Base-by-base conservation (phyloP, 1,140 invertebrate genomes). In the Heliconius eleuchia region DNA sequence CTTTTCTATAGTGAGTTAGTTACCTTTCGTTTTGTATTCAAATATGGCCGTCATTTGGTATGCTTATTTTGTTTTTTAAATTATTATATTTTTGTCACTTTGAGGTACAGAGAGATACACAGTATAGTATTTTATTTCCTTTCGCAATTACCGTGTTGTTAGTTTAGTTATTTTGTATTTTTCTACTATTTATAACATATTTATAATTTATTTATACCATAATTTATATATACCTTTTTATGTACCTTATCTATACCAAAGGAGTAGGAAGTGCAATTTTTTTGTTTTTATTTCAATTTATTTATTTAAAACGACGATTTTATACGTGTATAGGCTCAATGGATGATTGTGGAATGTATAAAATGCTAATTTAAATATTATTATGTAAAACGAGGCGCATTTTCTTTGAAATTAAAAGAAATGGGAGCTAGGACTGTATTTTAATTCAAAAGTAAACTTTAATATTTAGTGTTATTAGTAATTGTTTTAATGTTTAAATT, bases 201-300 rank as follows among this genome's bases (percentile, higher is more conserved):
- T 74, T 80, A 72, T 60, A 55, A 80, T 77, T 80, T 80, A 80
- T 80, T 77, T 77, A 42, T 80, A 76, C 66, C 76, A 23, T 23
- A 23, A 23, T 23, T 37, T 80, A 52, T 52, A 57, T 23, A 23
- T 23, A 55, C 71, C 71, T 55, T 79, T 73, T 76, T 79, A 77
- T 82, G 66, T 82, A 82, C 78, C 80, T 82, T 80, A 82, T 77
- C 39, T 78, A 39, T 78, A 83, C 82, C 82, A 83, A 83, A 83
- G 82, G 73, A 73, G 76, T 71, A 75, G 73, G 30, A 80, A 78
- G 79, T 83, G 82, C 82, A 83, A 83, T 83, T 80, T 78, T 27
- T 66, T 30, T 66, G 60, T 66, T 66, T 27, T 66, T 66, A 19
- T 66, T 66, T 30, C 55, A 3, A 23, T 66, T 66, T 37, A 39